These are phyloP conservation scores for Champsocephalus gunnari DNA, from an alignment of 2,797 vertebrate genomes.

Conservation along the genomic window DNA sequence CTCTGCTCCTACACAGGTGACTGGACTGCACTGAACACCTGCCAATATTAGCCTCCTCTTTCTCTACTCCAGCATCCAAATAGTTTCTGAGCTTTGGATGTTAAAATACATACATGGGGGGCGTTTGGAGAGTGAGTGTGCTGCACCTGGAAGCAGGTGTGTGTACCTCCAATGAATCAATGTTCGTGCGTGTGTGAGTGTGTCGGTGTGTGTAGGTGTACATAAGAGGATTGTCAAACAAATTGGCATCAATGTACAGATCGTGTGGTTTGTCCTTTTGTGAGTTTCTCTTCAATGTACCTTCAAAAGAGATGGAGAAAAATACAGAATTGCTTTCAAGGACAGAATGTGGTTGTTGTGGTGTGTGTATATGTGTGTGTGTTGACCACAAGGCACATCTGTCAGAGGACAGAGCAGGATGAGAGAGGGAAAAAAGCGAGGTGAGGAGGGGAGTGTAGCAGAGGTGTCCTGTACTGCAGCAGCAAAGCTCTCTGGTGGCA, in stretches of 20 bases:
- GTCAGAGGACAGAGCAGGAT: conserved; percentile 35
- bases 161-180: conserved; percentile 24
- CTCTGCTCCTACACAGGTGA: conserved; percentile 77
- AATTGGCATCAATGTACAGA: conserved; percentile 11
- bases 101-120: conserved; percentile 69
- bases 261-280: conserved; percentile 10
- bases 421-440: conserved; percentile 32
- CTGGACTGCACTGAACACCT: conserved; percentile 63
- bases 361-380: conserved; percentile 4
- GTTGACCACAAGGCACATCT: conserved; percentile 31
- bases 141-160: conserved; percentile 52
- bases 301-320: conserved; percentile 20
- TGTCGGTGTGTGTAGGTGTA: conserved; percentile 22
- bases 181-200: conserved; percentile 11
- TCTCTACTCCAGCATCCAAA: conserved; percentile 58
- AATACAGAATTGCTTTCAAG: conserved; percentile 30
- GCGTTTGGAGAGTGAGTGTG: conserved; percentile 53
- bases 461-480: conserved; percentile 67
- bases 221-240: conserved; percentile 20
- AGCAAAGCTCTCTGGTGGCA: conserved; percentile 56
- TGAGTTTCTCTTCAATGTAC: conserved; percentile 3
- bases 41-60: conserved; percentile 67
- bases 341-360: conserved; percentile 3
- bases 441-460: conserved; percentile 33
- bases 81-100: conserved; percentile 48